Base-by-base conservation (phyloP, 2,888 invertebrate species). In the Parnassius mnemosyne region DNA sequence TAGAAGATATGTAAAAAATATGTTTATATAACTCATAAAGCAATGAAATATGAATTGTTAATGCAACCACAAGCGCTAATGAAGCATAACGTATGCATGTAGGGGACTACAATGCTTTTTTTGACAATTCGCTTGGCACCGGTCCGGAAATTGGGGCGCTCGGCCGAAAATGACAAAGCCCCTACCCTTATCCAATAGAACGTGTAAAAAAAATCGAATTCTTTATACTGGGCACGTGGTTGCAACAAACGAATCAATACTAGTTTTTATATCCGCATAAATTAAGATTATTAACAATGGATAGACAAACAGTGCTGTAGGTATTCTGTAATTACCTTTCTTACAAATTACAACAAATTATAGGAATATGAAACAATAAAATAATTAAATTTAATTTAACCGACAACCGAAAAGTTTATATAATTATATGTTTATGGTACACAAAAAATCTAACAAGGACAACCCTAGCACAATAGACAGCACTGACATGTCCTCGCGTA, bases 161-260 rank as follows among this genome's bases (percentile, higher is more conserved):
- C 77, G 74, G 74, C 77, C 74, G 71, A 83, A 85, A 84, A 84
- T 81, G 81, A 84, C 84, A 81, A 84, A 83, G 81, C 76, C 76
- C 73, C 69, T 73, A 74, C 70, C 72, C 63, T 43, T 42, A 52
- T 55, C 34, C 55, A 80, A 76, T 77, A 71, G 72, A 74, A 73
- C 70, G 75, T 69, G 69, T 68, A 78, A 79, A 84, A n/a, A 85
- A 86, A 84, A 75, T 75, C 75, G 71, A 74, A 34, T 7, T 34
- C 78, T 73, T 78, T 76, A 78, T 83, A 59, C 46, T 59, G 58
- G 43, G 34, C 51, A 44, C 44, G 34, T 44, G 25, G 44, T 42
- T 12, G 50, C 20, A 51, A 52, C 51, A 52, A 20, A 20, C 16
- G 25, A 51, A 25, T 25, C 43, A 44, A 42, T 43, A 20, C 20